Evolutionary conservation across 2,888 invertebrate genomes (phyloP).

Genomic region (Allacma fusca): DNA sequence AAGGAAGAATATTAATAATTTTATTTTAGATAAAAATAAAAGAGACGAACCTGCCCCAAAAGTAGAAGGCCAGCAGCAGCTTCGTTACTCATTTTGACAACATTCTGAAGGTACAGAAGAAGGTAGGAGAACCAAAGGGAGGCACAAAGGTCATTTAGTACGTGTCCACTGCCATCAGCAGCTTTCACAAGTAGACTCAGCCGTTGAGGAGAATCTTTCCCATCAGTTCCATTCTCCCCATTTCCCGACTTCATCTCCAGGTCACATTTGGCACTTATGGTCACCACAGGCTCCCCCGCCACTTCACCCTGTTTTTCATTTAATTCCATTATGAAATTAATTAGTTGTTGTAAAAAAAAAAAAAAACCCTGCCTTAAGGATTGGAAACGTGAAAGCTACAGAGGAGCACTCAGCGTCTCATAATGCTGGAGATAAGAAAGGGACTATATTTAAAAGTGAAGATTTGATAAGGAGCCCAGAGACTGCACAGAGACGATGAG

Average conservation of each 20-base stretch:
- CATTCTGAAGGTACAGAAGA: constrained; percentile 79
- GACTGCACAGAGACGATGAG: background rate
- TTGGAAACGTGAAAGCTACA: background rate
- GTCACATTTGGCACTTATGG: constrained; percentile 16
- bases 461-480: background rate
- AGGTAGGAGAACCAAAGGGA: constrained; percentile 95
- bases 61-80: constrained; percentile 73
- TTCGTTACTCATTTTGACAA: constrained; percentile 67
- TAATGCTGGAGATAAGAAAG: background rate
- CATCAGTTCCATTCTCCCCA: background rate
- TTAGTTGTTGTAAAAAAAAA: background rate
- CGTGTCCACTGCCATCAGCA: constrained; percentile 71
- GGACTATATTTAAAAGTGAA: background rate
- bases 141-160: constrained; percentile 90
- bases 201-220: background rate
- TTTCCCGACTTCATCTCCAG: background rate
- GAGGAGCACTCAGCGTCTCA: constrained; percentile 1
- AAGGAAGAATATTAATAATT: background rate
- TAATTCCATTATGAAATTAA: background rate
- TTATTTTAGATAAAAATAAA: background rate
- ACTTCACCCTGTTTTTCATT: background rate
- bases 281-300: background rate
- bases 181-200: background rate
- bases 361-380: background rate
- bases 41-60: constrained; percentile 70